Conservation (phyloP, 1,140 invertebrate species). For the Argopecten irradians region DNA sequence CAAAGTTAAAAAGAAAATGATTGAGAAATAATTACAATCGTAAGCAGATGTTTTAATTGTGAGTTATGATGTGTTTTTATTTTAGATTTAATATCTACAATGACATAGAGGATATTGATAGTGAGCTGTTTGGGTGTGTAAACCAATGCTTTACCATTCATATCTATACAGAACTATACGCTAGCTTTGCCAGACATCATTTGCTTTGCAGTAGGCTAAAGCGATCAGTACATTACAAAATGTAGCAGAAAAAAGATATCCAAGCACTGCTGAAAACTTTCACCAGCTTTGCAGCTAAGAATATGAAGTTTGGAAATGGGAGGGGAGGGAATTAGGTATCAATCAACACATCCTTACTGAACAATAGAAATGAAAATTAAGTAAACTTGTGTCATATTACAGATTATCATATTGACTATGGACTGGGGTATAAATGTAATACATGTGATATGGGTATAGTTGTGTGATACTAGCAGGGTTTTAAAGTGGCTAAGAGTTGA, state of each 20-base stretch:
- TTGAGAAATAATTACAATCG: too few species aligned
- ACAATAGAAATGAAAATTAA: too few species aligned
- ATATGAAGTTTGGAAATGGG: not conserved
- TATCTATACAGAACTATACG: not conserved
- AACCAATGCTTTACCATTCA: not conserved
- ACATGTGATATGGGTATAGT: not conserved
- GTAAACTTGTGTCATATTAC: too few species aligned
- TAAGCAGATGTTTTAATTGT: not conserved
- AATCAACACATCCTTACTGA: not conserved
- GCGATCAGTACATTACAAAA: not conserved
- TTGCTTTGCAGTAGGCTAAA: slow-evolving; percentile 2
- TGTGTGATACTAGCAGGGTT: not conserved
- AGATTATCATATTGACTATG: too few species aligned
- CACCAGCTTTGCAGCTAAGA: not conserved
- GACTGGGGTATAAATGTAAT: too few species aligned
- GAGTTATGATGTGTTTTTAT: not conserved
- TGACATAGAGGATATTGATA: not conserved
- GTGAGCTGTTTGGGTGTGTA: not conserved
- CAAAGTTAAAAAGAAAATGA: too few species aligned
- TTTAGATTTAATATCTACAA: slow-evolving; percentile 19
- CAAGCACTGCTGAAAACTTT: not conserved
- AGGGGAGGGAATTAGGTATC: not conserved
- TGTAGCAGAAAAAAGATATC: not conserved
- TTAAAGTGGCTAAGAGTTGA: too few species aligned
- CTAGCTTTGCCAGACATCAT: not conserved